Evolutionary conservation across 92 coral and sea anemone genomes (phyloP).

Genomic region (Hydrozoanthus gracilis): DNA sequence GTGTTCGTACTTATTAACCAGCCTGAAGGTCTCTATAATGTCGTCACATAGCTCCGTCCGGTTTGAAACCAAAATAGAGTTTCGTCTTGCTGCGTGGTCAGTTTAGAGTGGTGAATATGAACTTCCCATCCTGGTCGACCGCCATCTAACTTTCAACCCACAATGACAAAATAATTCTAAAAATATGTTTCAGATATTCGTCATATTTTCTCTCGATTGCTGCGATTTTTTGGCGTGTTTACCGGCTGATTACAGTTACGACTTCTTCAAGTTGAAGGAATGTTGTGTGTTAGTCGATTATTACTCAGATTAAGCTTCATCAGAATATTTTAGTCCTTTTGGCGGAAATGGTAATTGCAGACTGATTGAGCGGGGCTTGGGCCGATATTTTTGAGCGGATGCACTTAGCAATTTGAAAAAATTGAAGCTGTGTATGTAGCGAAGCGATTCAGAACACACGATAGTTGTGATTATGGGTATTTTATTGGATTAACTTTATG

Average conservation of each 20-base stretch:
- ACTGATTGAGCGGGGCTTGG: neutral
- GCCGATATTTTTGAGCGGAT: constrained; percentile 32
- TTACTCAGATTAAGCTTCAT: neutral
- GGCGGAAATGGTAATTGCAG: constrained; percentile 34
- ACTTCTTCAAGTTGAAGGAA: neutral
- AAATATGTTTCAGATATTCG: neutral
- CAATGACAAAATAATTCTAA: neutral
- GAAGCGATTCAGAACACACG: neutral
- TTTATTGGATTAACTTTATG: neutral
- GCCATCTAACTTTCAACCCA: neutral
- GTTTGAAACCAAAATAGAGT: too few species aligned
- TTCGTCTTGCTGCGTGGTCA: too few species aligned
- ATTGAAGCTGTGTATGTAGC: neutral
- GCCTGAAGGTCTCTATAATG: too few species aligned
- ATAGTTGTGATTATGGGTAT: neutral
- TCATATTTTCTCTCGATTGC: too few species aligned
- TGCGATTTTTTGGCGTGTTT: too few species aligned
- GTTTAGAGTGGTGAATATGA: too few species aligned
- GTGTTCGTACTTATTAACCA: too few species aligned
- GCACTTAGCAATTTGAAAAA: neutral
- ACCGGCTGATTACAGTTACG: neutral
- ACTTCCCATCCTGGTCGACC: too few species aligned
- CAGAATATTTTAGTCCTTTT: neutral
- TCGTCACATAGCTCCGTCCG: too few species aligned
- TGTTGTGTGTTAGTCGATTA: constrained; percentile 13